phyloP scores from a whole-genome alignment of 2,888 invertebrate species.

The Muschampia plurimacula region DNA sequence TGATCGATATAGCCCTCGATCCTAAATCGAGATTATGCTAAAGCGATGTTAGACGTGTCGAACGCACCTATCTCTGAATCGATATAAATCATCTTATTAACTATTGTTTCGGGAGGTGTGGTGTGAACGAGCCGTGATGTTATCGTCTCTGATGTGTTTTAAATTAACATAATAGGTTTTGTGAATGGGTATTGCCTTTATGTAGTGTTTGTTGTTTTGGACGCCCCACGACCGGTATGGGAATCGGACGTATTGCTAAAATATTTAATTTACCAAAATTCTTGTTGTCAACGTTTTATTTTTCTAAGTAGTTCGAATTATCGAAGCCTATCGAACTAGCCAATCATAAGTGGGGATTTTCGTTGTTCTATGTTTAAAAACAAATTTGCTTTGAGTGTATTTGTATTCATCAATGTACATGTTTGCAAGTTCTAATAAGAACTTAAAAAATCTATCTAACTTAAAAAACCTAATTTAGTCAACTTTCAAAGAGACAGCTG shows the following conservation, averaged over 20 bases:
- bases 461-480: background rate
- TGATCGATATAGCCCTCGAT: constrained; percentile 78
- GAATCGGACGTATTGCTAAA: constrained; percentile 49
- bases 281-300: constrained; percentile 18
- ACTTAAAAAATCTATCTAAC: no score
- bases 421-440: no score
- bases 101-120: constrained; percentile 86
- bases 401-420: no score
- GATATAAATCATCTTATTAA: constrained; percentile 86
- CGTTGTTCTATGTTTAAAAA: no score
- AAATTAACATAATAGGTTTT: constrained; percentile 86
- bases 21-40: constrained; percentile 81
- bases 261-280: constrained; percentile 17
- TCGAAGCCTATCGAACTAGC: constrained; percentile 9
- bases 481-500: background rate
- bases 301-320: constrained; percentile 20
- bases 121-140: constrained; percentile 81
- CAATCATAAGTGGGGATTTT: background rate
- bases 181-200: constrained; percentile 81
- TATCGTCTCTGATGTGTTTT: constrained; percentile 84
- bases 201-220: constrained; percentile 73
- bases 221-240: constrained; percentile 53
- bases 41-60: constrained; percentile 83
- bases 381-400: no score
- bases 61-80: constrained; percentile 76